Base-by-base conservation (phyloP, 2,888 invertebrate species). In the Xiphydria camelus region DNA sequence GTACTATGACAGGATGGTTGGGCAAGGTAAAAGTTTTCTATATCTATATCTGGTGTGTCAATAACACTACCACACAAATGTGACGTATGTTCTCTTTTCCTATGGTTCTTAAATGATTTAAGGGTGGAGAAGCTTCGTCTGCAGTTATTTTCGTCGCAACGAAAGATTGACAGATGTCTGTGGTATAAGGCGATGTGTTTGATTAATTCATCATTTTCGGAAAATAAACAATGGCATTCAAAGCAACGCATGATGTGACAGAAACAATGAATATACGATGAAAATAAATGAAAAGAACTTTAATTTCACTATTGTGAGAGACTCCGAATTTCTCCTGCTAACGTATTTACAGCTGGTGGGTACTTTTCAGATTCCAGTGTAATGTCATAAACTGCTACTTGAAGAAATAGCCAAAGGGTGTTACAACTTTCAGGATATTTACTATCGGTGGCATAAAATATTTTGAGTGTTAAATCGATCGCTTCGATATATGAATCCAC, bases 331-430 rank as follows among this genome's bases (percentile, higher is more conserved):
- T 33, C 15, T n/a, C 34, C 34, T 10, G 19, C 20, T n/a, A 33
- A 15, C 7, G 34, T 20, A 15, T 12, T 33, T 18, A 33, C 18
- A 14, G 34, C 14, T 33, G 34, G 18, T 18, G 19, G 18, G 10
- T 19, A 33, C n/a, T n/a, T n/a, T n/a, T 45, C 45, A 25, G 17
- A 22, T n/a, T 14, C 19, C 12, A 33, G 5, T 18, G 23, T 23
- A 17, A 45, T 45, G 21, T 45, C 23, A 9, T 22, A 45, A 9
- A 45, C 32, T 9, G 21, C 25, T 31, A 15, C 40, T 23, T 45
- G 45, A 6, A 45, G 9, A 33, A 45, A 45, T 15, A 22, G 10
- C 45, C 45, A 45, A 33, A 45, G 32, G 18, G 32, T 17, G 33
- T 40, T n/a, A 9, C 25, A 22, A 15, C 14, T 12, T 18, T 25